These are phyloP conservation scores for Brachirus orientalis DNA, from an alignment of 2,113 vertebrate genomes.

Conservation along the genomic window DNA sequence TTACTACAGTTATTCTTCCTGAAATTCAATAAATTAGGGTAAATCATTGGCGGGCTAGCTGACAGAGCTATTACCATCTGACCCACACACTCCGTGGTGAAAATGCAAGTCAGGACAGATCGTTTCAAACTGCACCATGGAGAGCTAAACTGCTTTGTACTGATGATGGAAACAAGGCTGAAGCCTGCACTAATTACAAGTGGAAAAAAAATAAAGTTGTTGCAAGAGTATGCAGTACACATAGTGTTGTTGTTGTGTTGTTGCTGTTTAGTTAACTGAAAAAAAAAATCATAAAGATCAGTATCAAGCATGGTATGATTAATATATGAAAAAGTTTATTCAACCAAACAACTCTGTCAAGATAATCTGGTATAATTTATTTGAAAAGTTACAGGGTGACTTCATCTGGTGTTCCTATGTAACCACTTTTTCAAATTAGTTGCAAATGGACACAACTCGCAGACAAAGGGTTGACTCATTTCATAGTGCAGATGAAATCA, in stretches of 20 bases:
- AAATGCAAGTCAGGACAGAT: too few species aligned
- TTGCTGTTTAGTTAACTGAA: background rate
- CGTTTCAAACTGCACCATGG: too few species aligned
- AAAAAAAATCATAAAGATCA: too few species aligned
- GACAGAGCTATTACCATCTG: too few species aligned
- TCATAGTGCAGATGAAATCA: conserved; percentile 17
- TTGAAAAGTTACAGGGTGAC: background rate
- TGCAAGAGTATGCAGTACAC: too few species aligned
- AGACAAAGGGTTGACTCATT: background rate
- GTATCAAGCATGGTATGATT: background rate
- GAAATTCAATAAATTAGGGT: too few species aligned
- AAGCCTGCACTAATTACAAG: background rate
- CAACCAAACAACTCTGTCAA: background rate
- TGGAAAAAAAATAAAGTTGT: too few species aligned
- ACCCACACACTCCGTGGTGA: too few species aligned
- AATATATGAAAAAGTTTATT: background rate
- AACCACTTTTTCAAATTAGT: background rate
- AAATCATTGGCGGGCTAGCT: too few species aligned
- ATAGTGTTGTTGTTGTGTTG: background rate
- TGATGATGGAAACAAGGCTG: background rate
- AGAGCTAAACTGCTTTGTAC: too few species aligned
- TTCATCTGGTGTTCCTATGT: background rate
- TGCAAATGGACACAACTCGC: conserved; percentile 4
- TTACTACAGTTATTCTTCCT: too few species aligned
- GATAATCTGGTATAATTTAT: too few species aligned